Base-by-base conservation (phyloP, 2,888 invertebrate genomes). In the Apamea monoglypha region DNA sequence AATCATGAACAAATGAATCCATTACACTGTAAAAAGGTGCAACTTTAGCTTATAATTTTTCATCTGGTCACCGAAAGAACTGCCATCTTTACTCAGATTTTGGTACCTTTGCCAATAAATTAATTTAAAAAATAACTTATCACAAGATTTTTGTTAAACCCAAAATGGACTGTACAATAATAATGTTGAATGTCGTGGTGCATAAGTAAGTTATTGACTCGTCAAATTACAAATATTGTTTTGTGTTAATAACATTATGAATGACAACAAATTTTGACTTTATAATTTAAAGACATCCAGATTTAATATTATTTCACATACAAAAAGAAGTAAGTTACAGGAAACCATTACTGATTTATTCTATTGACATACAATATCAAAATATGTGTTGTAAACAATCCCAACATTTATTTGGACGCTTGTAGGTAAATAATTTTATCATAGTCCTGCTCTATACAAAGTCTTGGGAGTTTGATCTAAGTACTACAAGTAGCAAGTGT, bases 41-140 rank as follows among this genome's bases (percentile, higher is more conserved):
- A 61, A 61, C 18, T 21, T 29, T 5, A 47, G 2, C 2, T 14
- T n/a, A 10, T 8, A 36, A n/a, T 44, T 50, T 78, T 89, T 85
- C 85, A 89, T 81, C 59, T 88, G 83, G 70, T 87, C 81, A 76
- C 83, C 8, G 5, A 67, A 50, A 66, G 86, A 83, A 89, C 85
- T 84, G 87, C 89, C 86, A 75, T 81, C 69, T 56, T 69, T 81
- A 69, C 80, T 83, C 86, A 82, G 89, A 81, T 85, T 86, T 84
- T 84, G 82, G 59, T 88, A 81, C 76, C 21, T 68, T 47, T 63
- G 63, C 81, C 76, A 75, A 72, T 73, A 44, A 61, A 76, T 69
- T n/a, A 72, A 71, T 63, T 75, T 44, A 63, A 63, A 83, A 67
- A 79, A 75, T 72, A 77, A 70, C 76, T 70, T 78, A 84, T 32